Conservation (phyloP, 2,113 vertebrate genomes). For the Python bivittatus region DNA sequence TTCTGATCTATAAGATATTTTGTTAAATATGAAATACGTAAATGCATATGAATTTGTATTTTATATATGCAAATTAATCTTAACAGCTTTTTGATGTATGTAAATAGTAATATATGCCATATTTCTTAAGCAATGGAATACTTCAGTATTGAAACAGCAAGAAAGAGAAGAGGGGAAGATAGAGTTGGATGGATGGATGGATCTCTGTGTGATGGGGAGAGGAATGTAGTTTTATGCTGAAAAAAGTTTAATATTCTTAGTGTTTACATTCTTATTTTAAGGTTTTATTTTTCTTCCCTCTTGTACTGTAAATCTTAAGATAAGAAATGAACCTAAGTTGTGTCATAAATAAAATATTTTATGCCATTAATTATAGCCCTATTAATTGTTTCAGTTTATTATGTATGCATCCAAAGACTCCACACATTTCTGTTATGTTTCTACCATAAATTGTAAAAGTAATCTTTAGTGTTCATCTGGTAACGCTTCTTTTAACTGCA, state of each 20-base stretch:
- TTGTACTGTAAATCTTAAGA: background rate
- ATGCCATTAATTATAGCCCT: background rate
- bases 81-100: background rate
- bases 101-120: background rate
- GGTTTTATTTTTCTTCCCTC: background rate
- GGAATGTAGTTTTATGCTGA: background rate
- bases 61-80: background rate
- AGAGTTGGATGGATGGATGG: background rate
- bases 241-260: background rate
- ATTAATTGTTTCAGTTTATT: too few relatives aligned
- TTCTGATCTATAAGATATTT: background rate
- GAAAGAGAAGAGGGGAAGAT: background rate
- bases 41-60: background rate
- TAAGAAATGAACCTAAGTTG: background rate
- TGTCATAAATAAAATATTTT: background rate
- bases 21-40: background rate
- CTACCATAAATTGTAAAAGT: background rate
- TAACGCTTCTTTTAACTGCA: background rate
- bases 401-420: background rate
- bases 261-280: background rate
- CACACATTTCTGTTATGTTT: background rate
- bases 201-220: background rate
- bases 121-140: background rate
- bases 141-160: background rate
- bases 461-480: background rate